Evolutionary conservation across 2,113 vertebrate genomes (phyloP).

Genomic region (Entelurus aequoreus): DNA sequence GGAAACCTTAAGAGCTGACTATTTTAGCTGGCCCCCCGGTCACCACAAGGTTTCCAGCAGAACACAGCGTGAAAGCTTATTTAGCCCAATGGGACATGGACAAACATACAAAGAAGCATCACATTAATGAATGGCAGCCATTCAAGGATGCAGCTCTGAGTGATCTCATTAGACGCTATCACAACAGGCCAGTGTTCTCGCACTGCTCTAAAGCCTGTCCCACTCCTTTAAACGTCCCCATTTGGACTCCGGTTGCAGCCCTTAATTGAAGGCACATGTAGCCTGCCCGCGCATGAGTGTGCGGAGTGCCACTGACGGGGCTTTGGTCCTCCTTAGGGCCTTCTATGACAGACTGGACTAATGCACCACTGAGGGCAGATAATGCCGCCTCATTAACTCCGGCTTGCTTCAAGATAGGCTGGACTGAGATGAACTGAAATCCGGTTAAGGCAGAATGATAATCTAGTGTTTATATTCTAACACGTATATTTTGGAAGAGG

Average conservation of each 20-base stretch:
- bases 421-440: conserved; percentile 20
- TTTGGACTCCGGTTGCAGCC: conserved; percentile 35
- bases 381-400: conserved; percentile 21
- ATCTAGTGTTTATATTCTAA: conserved; percentile 24
- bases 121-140: conserved; percentile 34
- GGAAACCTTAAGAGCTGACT: conserved; percentile 10
- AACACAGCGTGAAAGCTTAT: conserved; percentile 37
- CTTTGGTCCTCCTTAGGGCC: conserved; percentile 15
- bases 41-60: conserved; percentile 17
- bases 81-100: conserved; percentile 22
- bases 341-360: conserved; percentile 12
- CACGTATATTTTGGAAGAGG: neutral
- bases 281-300: conserved; percentile 23
- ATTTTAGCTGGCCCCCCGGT: conserved; percentile 6
- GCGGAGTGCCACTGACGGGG: conserved; percentile 17
- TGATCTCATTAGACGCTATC: conserved; percentile 62
- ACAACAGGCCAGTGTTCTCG: conserved; percentile 55
- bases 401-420: conserved; percentile 21
- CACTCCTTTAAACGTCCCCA: conserved; percentile 27
- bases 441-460: conserved; percentile 6
- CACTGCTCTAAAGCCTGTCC: conserved; percentile 22
- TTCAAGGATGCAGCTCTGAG: conserved; percentile 45
- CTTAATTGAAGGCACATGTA: conserved; percentile 70
- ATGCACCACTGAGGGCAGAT: conserved; percentile 14
- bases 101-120: conserved; percentile 19